These are phyloP conservation scores for Synodontis membranacea DNA, from an alignment of 2,113 vertebrate species.

Conservation along the genomic window DNA sequence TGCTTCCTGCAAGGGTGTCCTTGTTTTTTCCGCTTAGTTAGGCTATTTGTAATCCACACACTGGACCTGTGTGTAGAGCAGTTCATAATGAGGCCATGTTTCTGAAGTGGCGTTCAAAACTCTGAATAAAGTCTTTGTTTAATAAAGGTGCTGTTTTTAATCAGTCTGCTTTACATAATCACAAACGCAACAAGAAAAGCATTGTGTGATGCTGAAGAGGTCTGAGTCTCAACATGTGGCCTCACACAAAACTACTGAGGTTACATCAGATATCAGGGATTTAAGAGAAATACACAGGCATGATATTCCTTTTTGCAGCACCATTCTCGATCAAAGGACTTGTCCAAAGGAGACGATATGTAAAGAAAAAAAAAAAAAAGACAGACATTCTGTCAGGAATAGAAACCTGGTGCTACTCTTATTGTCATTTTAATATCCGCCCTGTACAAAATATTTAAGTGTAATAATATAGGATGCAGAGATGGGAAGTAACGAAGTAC, in stretches of 20 bases:
- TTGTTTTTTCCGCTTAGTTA: slow-evolving; percentile 14
- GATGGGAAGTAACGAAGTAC: no score
- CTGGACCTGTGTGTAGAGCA: background rate
- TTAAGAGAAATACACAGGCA: background rate
- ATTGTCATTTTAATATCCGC: background rate
- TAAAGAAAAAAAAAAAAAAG: background rate
- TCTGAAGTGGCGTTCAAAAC: slow-evolving; percentile 4
- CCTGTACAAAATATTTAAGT: background rate
- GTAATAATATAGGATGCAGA: background rate
- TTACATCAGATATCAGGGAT: background rate
- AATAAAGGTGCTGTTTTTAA: slow-evolving; percentile 32
- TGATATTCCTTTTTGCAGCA: background rate
- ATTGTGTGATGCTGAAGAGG: slow-evolving; percentile 22
- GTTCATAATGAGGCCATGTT: slow-evolving; percentile 6
- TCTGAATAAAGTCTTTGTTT: slow-evolving; percentile 41
- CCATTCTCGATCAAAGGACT: background rate
- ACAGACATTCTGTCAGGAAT: background rate
- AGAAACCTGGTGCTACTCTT: background rate
- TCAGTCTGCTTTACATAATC: slow-evolving; percentile 35
- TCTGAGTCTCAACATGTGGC: background rate
- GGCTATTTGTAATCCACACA: slow-evolving; percentile 17
- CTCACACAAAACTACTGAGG: background rate
- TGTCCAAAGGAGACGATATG: background rate
- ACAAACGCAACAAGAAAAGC: slow-evolving; percentile 9
- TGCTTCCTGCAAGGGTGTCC: background rate